Evolutionary conservation across 2,888 invertebrate genomes (phyloP), one percentile per base, ranked within the genome.

Genomic region (Frankliniella intonsa): DNA sequence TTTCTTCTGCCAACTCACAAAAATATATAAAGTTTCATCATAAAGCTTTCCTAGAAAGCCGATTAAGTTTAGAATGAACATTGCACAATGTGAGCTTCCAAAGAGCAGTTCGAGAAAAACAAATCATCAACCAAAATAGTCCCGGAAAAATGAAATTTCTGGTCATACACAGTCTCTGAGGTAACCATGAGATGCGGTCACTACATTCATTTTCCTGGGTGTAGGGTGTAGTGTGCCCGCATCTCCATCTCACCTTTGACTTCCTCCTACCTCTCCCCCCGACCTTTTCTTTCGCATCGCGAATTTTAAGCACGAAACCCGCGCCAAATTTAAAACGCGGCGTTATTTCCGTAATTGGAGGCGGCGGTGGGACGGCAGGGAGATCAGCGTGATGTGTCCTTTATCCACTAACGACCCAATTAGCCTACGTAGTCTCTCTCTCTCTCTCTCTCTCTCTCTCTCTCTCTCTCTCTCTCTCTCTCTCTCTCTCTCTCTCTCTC

Each of bases 401-500:
- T 55, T 19, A 55, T 55, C 55, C 55, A 19, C 55, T 55, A 55
- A 55, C 55, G 55, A 55, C 55, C 55, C 55, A 55, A 55, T 55
- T 55, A 55, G 55, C 17, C 55, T 11, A 55, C 14, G 17, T 14
- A 7, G 12, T 12, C 55, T 55, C 55, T 55, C 55, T 55, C 14
- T 55, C 55, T 55, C 55, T 55, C 55, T 55, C 17, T 55, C 55
- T 55, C 55, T 55, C 55, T 55, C 12, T 55, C 55, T 55, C 9
- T 55, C 55, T 12, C 55, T 55, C 55, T 55, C 55, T 55, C 55
- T 55, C 55, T 55, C 55, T 55, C 55, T 55, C 55, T 55, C 55
- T 55, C 55, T 55, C 55, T 55, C 55, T 55, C 55, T 55, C 55
- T 55, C 55, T 55, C 55, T 55, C 55, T 55, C 55, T 55, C 55